phyloP scores from a whole-genome alignment of 2,888 invertebrate genomes.

The Dryobotodes eremita region DNA sequence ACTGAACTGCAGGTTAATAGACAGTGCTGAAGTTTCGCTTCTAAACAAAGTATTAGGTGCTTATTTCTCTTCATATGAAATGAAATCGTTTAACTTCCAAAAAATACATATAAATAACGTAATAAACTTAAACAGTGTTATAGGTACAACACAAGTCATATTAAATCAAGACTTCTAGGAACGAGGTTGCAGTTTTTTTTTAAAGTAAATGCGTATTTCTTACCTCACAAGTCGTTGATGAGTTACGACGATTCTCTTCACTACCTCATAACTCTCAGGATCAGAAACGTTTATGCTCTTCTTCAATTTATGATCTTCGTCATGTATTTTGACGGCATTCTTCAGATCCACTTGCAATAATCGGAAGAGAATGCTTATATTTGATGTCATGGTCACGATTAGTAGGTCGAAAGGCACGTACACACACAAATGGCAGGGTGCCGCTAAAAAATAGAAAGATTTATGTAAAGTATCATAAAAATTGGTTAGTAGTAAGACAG shows the following conservation, averaged over 20 bases:
- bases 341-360: conserved; percentile 65
- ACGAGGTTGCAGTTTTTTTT: too few species aligned
- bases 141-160: too few species aligned
- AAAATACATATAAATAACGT: too few species aligned
- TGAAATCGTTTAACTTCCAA: too few species aligned
- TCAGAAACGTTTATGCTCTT: conserved; percentile 23
- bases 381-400: conserved; percentile 59
- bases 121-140: too few species aligned
- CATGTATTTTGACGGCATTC: conserved; percentile 34
- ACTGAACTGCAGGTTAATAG: background rate
- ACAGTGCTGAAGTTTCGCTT: background rate
- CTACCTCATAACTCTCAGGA: conserved; percentile 35
- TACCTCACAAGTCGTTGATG: conserved; percentile 68
- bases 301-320: background rate
- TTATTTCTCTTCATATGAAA: too few species aligned
- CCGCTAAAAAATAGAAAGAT: conserved; percentile 40
- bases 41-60: too few species aligned
- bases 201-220: background rate
- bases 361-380: conserved; percentile 64
- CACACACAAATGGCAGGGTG: conserved; percentile 57
- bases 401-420: conserved; percentile 63
- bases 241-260: conserved; percentile 50
- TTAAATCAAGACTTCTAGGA: too few species aligned
- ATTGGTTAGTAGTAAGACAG: background rate
- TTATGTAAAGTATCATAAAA: background rate